Percentiles rank a stretch among this genome's conserved stretches.
These are phyloP conservation scores for Gorsachius magnificus DNA, from an alignment of 2,797 vertebrate species.

Conservation along the genomic window DNA sequence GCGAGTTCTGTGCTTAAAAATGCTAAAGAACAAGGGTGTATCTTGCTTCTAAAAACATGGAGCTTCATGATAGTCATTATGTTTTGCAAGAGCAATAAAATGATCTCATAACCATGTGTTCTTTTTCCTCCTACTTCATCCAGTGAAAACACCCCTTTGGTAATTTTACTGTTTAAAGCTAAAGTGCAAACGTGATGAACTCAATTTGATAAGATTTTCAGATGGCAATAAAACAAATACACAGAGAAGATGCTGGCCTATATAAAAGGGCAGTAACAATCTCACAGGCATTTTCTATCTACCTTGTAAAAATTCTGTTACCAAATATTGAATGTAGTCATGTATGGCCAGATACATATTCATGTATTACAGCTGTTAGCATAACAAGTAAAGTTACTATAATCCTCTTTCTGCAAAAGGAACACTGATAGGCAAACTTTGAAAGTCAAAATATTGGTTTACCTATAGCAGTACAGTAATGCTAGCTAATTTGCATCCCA, in stretches of 20 bases:
- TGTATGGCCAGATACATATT: accelerated
- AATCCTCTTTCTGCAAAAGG: not conserved
- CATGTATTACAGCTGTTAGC: not conserved
- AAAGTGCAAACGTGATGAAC: not conserved
- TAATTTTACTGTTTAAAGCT: not conserved
- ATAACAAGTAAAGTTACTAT: not conserved
- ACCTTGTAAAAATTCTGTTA: not conserved
- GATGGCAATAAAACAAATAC: not conserved
- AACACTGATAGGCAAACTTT: not conserved
- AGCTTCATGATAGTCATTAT: not conserved
- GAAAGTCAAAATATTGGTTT: not conserved
- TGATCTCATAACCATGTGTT: not conserved
- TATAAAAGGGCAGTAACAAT: not conserved
- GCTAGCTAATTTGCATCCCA: not conserved
- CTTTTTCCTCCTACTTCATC: not conserved
- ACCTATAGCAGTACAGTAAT: not conserved
- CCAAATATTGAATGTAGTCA: not conserved
- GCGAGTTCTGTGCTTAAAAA: not conserved
- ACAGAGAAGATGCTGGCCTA: not conserved
- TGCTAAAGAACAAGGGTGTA: accelerated
- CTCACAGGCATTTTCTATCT: not conserved
- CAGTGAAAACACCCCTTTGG: not conserved
- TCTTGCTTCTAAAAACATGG: not conserved
- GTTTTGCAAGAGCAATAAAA: not conserved
- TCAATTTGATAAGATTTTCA: not conserved